Evolutionary conservation across 1,140 invertebrate species (phyloP).

Genomic region (Polypedilum pembai): DNA sequence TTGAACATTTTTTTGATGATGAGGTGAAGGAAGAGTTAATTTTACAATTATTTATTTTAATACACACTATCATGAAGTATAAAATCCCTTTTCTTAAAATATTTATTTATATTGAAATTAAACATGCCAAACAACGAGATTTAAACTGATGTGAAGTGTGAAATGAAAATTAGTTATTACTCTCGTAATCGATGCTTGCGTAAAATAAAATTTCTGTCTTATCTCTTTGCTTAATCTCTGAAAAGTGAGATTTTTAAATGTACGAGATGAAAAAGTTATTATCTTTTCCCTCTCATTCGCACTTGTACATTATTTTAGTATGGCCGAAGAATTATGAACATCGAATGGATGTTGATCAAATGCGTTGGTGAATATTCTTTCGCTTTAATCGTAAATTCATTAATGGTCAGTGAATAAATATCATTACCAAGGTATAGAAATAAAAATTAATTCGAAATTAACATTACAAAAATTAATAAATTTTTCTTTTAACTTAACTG

Average conservation of each 20-base stretch:
- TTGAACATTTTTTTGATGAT: not conserved
- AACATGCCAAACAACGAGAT: not conserved
- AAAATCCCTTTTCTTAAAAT: not conserved
- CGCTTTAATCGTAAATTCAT: not conserved
- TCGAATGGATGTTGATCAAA: constrained; percentile 14
- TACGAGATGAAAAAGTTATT: not conserved
- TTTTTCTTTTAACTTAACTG: no score
- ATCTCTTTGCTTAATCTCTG: not conserved
- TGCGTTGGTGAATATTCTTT: not conserved
- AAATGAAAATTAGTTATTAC: constrained; percentile 14
- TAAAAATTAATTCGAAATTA: no score
- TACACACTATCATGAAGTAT: not conserved
- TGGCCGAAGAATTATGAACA: not conserved
- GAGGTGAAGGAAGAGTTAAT: not conserved
- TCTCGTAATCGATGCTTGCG: constrained; percentile 1
- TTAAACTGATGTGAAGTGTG: not conserved
- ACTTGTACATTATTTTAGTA: not conserved
- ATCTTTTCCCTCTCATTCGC: not conserved
- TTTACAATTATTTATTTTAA: no score
- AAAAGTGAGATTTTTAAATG: not conserved
- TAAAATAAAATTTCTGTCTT: not conserved
- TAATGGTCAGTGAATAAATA: not conserved
- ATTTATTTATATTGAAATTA: no score
- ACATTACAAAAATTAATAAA: no score
- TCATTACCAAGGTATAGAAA: no score